These are phyloP conservation scores for Chironomus striatipennis DNA, from an alignment of 1,140 invertebrate genomes.

Conservation along the genomic window DNA sequence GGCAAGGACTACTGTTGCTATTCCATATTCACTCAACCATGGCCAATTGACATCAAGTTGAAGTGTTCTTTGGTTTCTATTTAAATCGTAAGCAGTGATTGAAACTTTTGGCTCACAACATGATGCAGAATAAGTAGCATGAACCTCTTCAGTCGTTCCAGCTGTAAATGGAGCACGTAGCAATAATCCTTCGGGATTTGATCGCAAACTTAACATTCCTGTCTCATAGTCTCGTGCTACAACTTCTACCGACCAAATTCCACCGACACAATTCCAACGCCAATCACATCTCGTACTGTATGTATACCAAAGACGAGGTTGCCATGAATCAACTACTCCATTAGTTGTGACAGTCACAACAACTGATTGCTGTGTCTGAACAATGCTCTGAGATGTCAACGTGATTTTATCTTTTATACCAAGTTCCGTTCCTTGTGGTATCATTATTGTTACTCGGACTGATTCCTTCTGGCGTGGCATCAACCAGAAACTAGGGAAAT, in stretches of 20 bases:
- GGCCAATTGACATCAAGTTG: conserved; percentile 47
- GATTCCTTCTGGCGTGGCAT: conserved; percentile 43
- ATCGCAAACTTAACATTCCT: conserved; percentile 50
- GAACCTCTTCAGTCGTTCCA: conserved; percentile 46
- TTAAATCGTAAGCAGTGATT: conserved; percentile 48
- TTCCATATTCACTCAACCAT: conserved; percentile 40
- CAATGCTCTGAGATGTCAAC: conserved; percentile 43
- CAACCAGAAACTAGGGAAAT: conserved; percentile 40
- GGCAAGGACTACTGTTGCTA: conserved; percentile 48
- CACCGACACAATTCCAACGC: conserved; percentile 42
- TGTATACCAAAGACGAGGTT: conserved; percentile 40
- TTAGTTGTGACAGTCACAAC: conserved; percentile 32
- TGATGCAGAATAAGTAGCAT: conserved; percentile 49
- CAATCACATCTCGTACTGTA: conserved; percentile 42
- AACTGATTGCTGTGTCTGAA: conserved; percentile 31
- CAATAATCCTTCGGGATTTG: conserved; percentile 42
- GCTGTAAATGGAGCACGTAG: conserved; percentile 45
- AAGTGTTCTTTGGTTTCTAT: conserved; percentile 47
- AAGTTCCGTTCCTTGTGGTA: conserved; percentile 40
- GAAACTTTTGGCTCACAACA: conserved; percentile 51
- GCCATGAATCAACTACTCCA: conserved; percentile 34
- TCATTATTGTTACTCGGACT: conserved; percentile 44
- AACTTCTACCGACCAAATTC: conserved; percentile 52
- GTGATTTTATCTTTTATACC: conserved; percentile 48
- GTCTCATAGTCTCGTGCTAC: conserved; percentile 47